Evolutionary conservation across 2,797 vertebrate species (phyloP).

Genomic region (Anolis apletophallus): DNA sequence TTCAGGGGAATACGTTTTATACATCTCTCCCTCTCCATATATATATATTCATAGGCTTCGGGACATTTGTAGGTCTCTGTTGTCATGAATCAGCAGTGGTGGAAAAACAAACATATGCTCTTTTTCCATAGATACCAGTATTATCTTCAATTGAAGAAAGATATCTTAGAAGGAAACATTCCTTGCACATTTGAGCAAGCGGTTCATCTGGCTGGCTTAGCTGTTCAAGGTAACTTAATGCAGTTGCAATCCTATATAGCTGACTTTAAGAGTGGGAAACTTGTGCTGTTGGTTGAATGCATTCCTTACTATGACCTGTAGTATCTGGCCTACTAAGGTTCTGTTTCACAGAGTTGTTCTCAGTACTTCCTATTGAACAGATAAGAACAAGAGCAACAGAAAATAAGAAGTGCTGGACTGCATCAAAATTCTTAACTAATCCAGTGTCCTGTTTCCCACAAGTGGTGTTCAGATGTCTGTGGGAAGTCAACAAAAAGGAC

Average conservation of each 20-base stretch:
- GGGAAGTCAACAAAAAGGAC: not conserved
- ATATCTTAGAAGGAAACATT: conserved; percentile 95
- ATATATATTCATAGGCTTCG: not conserved
- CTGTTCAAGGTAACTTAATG: conserved; percentile 91
- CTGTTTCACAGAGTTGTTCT: not conserved
- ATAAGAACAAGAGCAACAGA: not conserved
- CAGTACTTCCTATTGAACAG: not conserved
- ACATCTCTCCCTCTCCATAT: not conserved
- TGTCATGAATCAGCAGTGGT: conserved; percentile 18
- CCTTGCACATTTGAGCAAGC: conserved; percentile 94
- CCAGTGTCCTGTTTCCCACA: not conserved
- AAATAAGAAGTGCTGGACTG: not conserved
- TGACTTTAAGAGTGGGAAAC: conserved; percentile 20
- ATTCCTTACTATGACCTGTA: not conserved
- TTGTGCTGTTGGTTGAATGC: not conserved
- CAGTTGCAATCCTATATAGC: conserved; percentile 1
- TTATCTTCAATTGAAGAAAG: conserved; percentile 98
- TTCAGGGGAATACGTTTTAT: not conserved
- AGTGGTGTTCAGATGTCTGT: not conserved
- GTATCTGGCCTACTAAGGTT: not conserved
- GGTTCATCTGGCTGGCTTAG: conserved; percentile 93
- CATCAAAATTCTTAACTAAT: not conserved
- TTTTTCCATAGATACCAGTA: conserved; percentile 92
- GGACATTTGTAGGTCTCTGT: not conserved
- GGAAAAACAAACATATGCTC: not conserved